Evolutionary conservation across 2,797 vertebrate species (phyloP).

Genomic region (Crypturellus tataupa): DNA sequence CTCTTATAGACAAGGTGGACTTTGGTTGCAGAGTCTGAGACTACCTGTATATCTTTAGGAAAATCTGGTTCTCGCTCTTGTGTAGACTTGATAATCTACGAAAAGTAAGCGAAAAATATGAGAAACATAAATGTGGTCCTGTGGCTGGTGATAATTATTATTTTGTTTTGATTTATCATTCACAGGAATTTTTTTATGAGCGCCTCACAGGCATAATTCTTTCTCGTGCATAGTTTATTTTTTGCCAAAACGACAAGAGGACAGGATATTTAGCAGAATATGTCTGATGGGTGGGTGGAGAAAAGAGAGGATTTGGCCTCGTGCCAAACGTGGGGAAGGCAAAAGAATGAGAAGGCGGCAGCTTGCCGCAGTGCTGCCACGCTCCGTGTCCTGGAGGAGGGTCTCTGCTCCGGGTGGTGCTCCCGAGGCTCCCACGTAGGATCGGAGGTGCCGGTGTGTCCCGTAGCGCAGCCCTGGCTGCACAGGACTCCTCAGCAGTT

Average conservation of each 20-base stretch:
- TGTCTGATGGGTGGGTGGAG: conserved; percentile 68
- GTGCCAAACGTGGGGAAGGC: conserved; percentile 21
- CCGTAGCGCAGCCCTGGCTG: not conserved
- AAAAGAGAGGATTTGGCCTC: conserved; percentile 44
- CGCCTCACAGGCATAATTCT: conserved; percentile 76
- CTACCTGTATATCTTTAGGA: conserved; percentile 2
- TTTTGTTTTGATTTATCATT: conserved; percentile 83
- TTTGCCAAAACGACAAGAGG: conserved; percentile 70
- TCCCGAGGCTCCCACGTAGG: too few relatives aligned
- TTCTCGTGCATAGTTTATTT: conserved; percentile 63
- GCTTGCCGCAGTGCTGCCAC: not conserved
- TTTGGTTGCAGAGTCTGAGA: not conserved
- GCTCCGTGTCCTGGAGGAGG: conserved; percentile 17
- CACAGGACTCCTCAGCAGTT: conserved; percentile 1
- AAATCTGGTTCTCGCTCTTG: conserved; percentile 58
- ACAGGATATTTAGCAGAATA: conserved; percentile 66
- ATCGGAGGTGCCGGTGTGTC: too few relatives aligned
- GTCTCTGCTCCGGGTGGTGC: conserved; percentile 39
- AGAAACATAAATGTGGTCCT: conserved; percentile 65
- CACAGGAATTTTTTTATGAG: conserved; percentile 79
- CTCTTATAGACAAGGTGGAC: not conserved
- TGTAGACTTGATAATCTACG: conserved; percentile 67
- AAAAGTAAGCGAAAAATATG: conserved; percentile 70
- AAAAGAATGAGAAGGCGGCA: conserved; percentile 57
- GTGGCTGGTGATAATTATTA: conserved; percentile 84